phyloP scores from a whole-genome alignment of 2,797 vertebrate genomes.

The Pempheris klunzingeri region DNA sequence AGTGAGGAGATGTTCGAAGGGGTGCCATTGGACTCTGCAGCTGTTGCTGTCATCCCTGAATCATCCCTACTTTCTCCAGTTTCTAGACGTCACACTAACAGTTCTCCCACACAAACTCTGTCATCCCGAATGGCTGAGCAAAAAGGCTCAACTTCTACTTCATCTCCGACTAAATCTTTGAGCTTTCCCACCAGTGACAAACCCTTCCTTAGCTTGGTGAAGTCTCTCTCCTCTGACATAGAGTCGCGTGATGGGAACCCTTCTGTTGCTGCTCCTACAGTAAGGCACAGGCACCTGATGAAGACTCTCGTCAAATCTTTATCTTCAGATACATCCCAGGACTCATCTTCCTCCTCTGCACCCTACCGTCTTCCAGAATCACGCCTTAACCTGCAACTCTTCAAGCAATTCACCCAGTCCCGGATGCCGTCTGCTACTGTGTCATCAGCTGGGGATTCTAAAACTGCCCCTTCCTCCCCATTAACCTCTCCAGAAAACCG shows the following conservation, averaged over 20 bases:
- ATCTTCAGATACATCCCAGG: slow-evolving; percentile 94
- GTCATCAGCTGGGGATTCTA: slow-evolving; percentile 87
- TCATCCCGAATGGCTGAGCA: slow-evolving; percentile 63
- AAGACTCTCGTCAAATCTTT: slow-evolving; percentile 96
- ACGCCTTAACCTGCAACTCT: slow-evolving; percentile 94
- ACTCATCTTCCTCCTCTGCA: slow-evolving; percentile 79
- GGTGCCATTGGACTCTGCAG: slow-evolving; percentile 68
- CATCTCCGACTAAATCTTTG: slow-evolving; percentile 87
- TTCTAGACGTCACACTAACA: slow-evolving; percentile 52
- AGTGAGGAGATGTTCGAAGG: slow-evolving; percentile 93
- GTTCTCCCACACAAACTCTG: slow-evolving; percentile 74
- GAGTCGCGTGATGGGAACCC: slow-evolving; percentile 88
- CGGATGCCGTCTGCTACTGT: slow-evolving; percentile 78
- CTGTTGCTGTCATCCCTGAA: slow-evolving; percentile 64
- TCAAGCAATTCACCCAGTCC: slow-evolving; percentile 96
- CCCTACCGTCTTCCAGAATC: slow-evolving; percentile 89
- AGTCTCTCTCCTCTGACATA: slow-evolving; percentile 92
- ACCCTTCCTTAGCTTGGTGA: slow-evolving; percentile 90
- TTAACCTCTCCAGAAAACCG: slow-evolving; percentile 92
- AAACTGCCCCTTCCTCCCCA: slow-evolving; percentile 95
- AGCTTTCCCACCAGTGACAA: slow-evolving; percentile 88
- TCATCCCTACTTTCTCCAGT: slow-evolving; percentile 65
- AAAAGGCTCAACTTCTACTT: slow-evolving; percentile 77
- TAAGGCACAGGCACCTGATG: slow-evolving; percentile 92
- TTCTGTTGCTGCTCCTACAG: slow-evolving; percentile 71